A percentile compares a stretch with the other conserved stretches of the same genome.
phyloP scores from a whole-genome alignment of 2,888 invertebrate species.

The Dasysyrphus tricinctus region DNA sequence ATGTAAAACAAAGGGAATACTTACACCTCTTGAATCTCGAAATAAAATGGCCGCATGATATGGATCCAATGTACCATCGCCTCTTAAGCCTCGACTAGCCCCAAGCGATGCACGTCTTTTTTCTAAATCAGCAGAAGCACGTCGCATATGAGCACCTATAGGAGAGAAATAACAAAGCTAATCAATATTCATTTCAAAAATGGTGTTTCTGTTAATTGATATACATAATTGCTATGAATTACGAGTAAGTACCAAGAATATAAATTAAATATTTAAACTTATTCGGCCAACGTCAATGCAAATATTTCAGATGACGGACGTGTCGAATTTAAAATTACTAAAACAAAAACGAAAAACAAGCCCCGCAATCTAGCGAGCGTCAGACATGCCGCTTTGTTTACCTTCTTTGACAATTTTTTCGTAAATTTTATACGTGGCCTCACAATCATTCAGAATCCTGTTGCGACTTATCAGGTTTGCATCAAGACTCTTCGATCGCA shows the following conservation, averaged over 20 bases:
- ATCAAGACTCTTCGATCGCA: constrained; percentile 91
- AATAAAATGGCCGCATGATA: constrained; percentile 95
- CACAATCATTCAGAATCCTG: constrained; percentile 89
- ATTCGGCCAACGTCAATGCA: constrained; percentile 23
- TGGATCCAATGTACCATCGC: constrained; percentile 92
- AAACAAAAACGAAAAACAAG: neutral
- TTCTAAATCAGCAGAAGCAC: constrained; percentile 91
- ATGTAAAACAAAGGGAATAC: constrained; percentile 83
- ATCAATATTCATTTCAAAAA: constrained; percentile 16
- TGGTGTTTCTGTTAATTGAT: neutral
- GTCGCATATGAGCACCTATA: constrained; percentile 90
- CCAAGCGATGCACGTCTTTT: constrained; percentile 91
- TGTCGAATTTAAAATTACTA: constrained; percentile 29
- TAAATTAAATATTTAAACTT: constrained; percentile 25
- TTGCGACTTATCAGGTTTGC: constrained; percentile 84
- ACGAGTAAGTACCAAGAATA: constrained; percentile 78
- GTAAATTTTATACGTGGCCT: constrained; percentile 91
- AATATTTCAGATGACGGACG: constrained; percentile 3
- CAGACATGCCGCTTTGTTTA: constrained; percentile 80
- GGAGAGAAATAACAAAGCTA: constrained; percentile 76
- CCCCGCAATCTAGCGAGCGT: neutral
- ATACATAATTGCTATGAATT: neutral
- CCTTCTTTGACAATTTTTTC: constrained; percentile 91
- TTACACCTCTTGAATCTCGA: constrained; percentile 96
- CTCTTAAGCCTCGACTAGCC: constrained; percentile 84